A percentile compares a stretch with the other conserved stretches of the same genome.
phyloP scores from a whole-genome alignment of 2,113 vertebrate species.

The Tenrec ecaudatus region DNA sequence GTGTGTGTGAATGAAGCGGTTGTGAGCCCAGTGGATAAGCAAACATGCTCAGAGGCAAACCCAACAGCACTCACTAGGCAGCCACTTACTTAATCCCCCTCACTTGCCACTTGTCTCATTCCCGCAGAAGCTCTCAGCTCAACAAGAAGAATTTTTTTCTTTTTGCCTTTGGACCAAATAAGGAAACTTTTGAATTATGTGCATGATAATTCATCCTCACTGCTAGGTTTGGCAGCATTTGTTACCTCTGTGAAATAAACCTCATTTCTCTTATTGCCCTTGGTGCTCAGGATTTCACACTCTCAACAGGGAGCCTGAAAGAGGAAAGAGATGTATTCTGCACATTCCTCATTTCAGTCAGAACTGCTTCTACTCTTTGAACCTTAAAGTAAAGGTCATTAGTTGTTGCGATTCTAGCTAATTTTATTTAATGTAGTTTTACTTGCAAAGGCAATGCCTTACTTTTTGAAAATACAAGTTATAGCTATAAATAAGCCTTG shows the following conservation, averaged over 20 bases:
- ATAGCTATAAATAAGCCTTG: not conserved
- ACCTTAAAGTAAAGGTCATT: not conserved
- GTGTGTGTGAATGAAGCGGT: too few species aligned
- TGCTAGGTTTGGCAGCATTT: not conserved
- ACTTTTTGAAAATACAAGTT: not conserved
- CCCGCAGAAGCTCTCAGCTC: not conserved
- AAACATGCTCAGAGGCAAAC: not conserved
- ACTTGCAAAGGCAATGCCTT: not conserved
- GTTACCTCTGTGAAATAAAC: not conserved
- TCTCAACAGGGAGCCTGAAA: not conserved
- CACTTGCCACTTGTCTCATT: not conserved
- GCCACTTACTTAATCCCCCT: not conserved
- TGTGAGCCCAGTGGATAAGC: not conserved
- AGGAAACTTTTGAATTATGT: not conserved
- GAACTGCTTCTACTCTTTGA: not conserved
- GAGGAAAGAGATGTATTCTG: not conserved
- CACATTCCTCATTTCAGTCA: not conserved
- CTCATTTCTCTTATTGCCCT: not conserved
- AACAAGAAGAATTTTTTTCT: constrained; percentile 14
- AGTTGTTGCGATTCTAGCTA: not conserved
- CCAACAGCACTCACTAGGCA: not conserved
- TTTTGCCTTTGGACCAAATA: not conserved
- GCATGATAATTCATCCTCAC: not conserved
- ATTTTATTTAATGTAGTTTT: not conserved
- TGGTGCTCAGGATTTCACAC: not conserved